Evolutionary conservation across 2,113 vertebrate genomes (phyloP), one percentile per base, ranked within the genome.

Genomic region (Carollia perspicillata): DNA sequence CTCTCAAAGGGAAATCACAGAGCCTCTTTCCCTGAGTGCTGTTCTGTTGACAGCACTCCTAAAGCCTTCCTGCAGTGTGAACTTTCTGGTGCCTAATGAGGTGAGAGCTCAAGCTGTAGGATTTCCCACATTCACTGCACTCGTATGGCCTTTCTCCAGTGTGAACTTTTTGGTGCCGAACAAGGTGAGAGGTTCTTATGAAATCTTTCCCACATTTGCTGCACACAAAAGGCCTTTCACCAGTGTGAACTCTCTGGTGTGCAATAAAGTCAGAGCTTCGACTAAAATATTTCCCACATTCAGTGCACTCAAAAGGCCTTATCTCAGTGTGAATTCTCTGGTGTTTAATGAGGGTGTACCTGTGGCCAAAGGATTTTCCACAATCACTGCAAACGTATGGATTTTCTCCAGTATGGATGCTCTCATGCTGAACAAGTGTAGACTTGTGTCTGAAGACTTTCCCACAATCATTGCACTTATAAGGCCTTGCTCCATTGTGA

Each of bases 191-290:
- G 17, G 95, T 97, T 69, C 96, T 81, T 53, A 96, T 96, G 55
- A 97, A 97, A 63, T 97, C 97, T 42, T 97, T 97, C 47, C 97
- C 97, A 71, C 97, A 97, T 26, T 71, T 95, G 55, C 90, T 92
- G 65, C 96, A 97, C 37, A 97, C 96, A 84, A 96, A 97, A 88
- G 97, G 97, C 75, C 96, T 95, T 60, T 97, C 97, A 42, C 96
- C 96, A 5, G 97, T 97, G 71, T 97, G 94, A 92, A 97, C 97
- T 66, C 95, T 92, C 89, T 97, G 96, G 60, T 97, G 96, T 44
- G 93, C 94, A 42, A 97, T 90, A 40, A 97, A 96, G 53, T 97
- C 97, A 78, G 95, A 97, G n/a, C 95, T 97, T 18, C 95, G 66
- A 68, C 97, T 96, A 47, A 97, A 97, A 14, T 96, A 77, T 49